Evolutionary conservation across 2,888 invertebrate genomes (phyloP).

Genomic region (Eupithecia inturbata): DNA sequence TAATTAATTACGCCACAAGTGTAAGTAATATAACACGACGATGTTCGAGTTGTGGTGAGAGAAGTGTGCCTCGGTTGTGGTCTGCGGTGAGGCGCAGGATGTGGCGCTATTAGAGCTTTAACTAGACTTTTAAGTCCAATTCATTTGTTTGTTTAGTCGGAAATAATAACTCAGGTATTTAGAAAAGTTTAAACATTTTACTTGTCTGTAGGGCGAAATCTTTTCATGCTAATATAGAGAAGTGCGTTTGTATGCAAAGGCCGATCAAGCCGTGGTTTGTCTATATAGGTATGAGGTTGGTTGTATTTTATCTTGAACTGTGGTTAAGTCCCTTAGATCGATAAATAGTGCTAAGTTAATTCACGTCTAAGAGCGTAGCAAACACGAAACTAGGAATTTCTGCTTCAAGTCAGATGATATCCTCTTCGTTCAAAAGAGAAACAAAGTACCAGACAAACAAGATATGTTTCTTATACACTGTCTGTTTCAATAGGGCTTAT

Average conservation of each 20-base stretch:
- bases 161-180: neutral
- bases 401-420: too few relatives aligned
- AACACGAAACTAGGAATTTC: too few relatives aligned
- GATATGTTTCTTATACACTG: neutral
- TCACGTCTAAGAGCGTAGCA: neutral
- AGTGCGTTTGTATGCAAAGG: too few relatives aligned
- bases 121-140: neutral
- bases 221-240: too few relatives aligned
- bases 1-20: too few relatives aligned
- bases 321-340: neutral
- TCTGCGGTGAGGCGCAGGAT: neutral
- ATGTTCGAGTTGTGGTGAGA: neutral
- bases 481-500: conserved; percentile 4
- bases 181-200: neutral
- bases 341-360: neutral
- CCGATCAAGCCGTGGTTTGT: too few relatives aligned
- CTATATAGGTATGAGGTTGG: neutral
- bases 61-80: neutral
- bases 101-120: neutral
- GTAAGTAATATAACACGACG: neutral
- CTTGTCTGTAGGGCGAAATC: too few relatives aligned
- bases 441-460: neutral
- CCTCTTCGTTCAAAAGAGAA: neutral
- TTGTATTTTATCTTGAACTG: neutral
- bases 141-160: neutral